Evolutionary conservation across 2,113 vertebrate species (phyloP).

Genomic region (Cavia aperea): DNA sequence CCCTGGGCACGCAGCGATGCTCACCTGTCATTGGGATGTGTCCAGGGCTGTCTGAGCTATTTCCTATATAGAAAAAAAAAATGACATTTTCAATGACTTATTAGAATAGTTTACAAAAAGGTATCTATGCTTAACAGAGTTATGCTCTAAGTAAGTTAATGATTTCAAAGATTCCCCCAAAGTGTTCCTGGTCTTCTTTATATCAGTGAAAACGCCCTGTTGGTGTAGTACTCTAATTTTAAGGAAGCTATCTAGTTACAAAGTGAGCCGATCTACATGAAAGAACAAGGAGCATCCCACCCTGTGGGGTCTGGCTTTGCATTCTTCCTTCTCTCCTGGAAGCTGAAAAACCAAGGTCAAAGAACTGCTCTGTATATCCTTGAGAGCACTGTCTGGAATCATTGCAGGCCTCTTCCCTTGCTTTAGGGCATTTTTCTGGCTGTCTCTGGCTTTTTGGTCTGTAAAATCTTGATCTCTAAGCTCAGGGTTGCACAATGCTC

Average conservation of each 20-base stretch:
- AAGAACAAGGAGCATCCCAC: neutral
- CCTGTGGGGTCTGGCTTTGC: neutral
- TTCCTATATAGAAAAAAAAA: neutral
- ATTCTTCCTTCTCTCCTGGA: neutral
- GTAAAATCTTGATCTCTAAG: neutral
- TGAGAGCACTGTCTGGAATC: neutral
- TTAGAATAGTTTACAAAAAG: neutral
- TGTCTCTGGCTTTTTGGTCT: neutral
- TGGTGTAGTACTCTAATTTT: neutral
- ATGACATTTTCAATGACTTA: neutral
- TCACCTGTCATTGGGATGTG: neutral
- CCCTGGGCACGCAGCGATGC: neutral
- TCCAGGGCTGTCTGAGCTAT: neutral
- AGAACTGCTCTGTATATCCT: fast-evolving
- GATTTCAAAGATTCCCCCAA: neutral
- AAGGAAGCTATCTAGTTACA: neutral
- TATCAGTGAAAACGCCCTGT: neutral
- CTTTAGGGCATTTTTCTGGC: neutral
- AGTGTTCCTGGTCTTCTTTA: neutral
- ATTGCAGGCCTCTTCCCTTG: too few species aligned
- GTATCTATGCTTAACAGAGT: neutral
- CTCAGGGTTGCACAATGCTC: neutral
- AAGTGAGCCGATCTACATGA: neutral
- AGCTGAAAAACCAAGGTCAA: neutral
- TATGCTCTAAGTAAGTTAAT: neutral